A percentile compares a stretch with the other conserved stretches of the same genome.
phyloP scores from a whole-genome alignment of 2,888 invertebrate genomes.

The Drosophila prostipennis region DNA sequence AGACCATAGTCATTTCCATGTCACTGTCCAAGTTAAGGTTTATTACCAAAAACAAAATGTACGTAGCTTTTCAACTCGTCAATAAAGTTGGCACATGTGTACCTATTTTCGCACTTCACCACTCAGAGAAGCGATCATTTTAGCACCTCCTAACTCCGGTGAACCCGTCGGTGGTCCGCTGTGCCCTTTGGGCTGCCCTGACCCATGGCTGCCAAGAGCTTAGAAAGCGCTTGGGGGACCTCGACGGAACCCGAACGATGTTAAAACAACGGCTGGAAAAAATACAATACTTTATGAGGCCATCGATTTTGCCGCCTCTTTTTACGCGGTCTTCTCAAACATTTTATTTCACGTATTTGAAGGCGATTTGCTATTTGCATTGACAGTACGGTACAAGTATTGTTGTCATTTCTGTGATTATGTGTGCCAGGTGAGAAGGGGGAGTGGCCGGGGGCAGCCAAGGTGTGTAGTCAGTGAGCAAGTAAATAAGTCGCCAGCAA shows the following conservation, averaged over 20 bases:
- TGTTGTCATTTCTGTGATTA: constrained; percentile 19
- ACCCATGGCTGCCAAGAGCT: constrained; percentile 56
- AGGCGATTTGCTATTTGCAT: constrained; percentile 64
- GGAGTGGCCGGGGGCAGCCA: constrained; percentile 22
- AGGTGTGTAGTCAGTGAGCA: constrained; percentile 32
- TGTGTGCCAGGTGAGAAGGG: constrained; percentile 25
- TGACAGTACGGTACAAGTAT: constrained; percentile 19
- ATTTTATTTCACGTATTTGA: constrained; percentile 60
- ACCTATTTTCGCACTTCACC: constrained; percentile 15
- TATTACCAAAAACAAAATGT: constrained; percentile 8
- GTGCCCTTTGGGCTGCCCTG: constrained; percentile 60
- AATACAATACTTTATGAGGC: constrained; percentile 70
- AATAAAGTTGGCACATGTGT: constrained; percentile 4
- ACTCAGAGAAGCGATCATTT: constrained; percentile 8
- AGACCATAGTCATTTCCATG: constrained; percentile 3
- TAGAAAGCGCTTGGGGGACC: constrained; percentile 60
- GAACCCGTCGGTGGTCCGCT: constrained; percentile 37
- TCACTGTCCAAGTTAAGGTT: constrained; percentile 1
- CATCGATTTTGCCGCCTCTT: constrained; percentile 74
- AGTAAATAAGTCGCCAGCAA: constrained; percentile 67
- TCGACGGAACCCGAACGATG: constrained; percentile 52
- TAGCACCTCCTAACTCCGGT: constrained; percentile 37
- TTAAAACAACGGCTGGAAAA: constrained; percentile 8
- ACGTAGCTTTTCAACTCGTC: background rate
- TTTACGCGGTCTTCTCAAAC: constrained; percentile 45